Evolutionary conservation across 2,797 vertebrate species (phyloP).

Genomic region (Manis pentadactyla): DNA sequence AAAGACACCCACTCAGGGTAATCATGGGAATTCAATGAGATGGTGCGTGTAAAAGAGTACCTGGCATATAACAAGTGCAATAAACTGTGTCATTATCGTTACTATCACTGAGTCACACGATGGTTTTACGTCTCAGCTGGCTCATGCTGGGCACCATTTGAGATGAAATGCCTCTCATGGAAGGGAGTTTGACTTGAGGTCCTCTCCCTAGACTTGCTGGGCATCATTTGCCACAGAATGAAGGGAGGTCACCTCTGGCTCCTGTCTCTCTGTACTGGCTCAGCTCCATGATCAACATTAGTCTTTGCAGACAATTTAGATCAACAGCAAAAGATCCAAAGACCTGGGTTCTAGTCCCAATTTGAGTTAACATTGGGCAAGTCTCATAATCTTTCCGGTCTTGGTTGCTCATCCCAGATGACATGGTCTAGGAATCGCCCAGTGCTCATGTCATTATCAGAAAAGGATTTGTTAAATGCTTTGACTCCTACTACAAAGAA

Average conservation of each 20-base stretch:
- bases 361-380: neutral
- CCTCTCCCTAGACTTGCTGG: neutral
- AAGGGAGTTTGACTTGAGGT: neutral
- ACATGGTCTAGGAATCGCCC: neutral
- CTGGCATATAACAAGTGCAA: fast-evolving
- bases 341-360: neutral
- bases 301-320: neutral
- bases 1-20: neutral
- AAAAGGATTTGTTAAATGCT: neutral
- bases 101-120: neutral
- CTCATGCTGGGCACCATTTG: neutral
- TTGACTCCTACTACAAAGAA: neutral
- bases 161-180: neutral
- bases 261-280: neutral
- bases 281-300: neutral
- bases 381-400: neutral
- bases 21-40: neutral
- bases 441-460: neutral
- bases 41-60: fast-evolving
- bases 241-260: neutral
- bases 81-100: no score
- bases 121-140: neutral
- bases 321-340: neutral
- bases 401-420: neutral
- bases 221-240: neutral